phyloP scores from a whole-genome alignment of 2,113 vertebrate species.

The Callithrix jacchus region DNA sequence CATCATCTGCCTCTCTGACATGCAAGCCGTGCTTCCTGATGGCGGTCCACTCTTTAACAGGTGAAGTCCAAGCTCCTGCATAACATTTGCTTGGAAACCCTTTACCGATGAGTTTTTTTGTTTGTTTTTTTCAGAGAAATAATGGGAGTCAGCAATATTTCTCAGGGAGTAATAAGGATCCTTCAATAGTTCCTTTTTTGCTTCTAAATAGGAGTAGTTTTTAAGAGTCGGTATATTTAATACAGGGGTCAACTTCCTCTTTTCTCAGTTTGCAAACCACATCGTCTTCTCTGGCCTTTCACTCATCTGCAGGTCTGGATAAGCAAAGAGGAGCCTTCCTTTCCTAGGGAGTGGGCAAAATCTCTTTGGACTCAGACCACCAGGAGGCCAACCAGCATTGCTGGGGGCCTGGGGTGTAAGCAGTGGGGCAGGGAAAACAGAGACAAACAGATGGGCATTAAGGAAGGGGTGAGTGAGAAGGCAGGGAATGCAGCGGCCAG shows the following conservation, averaged over 20 bases:
- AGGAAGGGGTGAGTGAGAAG: not conserved
- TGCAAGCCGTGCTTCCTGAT: not conserved
- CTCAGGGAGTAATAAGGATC: not conserved
- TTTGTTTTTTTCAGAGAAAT: slow-evolving; percentile 45
- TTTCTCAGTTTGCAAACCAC: not conserved
- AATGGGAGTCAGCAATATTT: rapidly evolving
- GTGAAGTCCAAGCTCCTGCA: rapidly evolving
- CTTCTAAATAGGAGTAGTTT: not conserved
- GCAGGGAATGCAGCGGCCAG: not conserved
- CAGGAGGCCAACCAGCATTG: not conserved
- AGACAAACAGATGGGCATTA: too few relatives aligned
- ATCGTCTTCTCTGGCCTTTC: not conserved
- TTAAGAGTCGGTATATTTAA: not conserved
- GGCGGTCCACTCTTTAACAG: rapidly evolving
- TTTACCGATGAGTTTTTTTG: slow-evolving; percentile 2
- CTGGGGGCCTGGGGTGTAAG: not conserved
- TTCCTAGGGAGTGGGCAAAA: not conserved
- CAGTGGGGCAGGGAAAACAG: not conserved
- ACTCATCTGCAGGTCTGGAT: not conserved
- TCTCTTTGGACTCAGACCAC: not conserved
- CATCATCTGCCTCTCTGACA: not conserved
- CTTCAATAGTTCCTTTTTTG: not conserved
- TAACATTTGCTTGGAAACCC: slow-evolving; percentile 24
- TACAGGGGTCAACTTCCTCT: too few relatives aligned
- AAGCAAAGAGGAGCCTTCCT: not conserved